Evolutionary conservation across 2,888 invertebrate species (phyloP).

Genomic region (Amiota mariae): DNA sequence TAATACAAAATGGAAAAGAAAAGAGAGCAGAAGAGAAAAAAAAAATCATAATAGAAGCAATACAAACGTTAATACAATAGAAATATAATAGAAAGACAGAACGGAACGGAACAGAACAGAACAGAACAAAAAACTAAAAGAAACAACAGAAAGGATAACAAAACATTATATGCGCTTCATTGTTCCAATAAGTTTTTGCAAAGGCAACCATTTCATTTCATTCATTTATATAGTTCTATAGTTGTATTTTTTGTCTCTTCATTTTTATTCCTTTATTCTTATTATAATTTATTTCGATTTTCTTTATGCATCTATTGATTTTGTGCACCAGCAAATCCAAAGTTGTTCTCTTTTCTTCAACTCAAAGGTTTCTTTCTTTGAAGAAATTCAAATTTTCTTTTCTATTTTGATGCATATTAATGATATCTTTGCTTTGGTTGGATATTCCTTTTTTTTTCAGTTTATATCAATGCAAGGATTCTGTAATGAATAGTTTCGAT

Average conservation of each 20-base stretch:
- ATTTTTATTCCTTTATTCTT: not conserved
- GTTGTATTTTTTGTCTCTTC: not conserved
- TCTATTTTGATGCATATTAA: not conserved
- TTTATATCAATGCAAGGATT: constrained; percentile 76
- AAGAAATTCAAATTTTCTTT: not conserved
- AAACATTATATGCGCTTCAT: too few relatives aligned
- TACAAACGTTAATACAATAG: too few relatives aligned
- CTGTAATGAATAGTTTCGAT: constrained; percentile 77
- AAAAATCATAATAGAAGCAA: not conserved
- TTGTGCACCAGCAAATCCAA: not conserved
- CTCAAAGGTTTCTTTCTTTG: not conserved
- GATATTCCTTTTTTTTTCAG: constrained; percentile 54
- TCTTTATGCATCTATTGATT: not conserved
- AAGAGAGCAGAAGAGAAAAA: not conserved
- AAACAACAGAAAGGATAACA: too few relatives aligned
- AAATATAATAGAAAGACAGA: too few relatives aligned
- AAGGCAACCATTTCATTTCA: too few relatives aligned
- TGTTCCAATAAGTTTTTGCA: too few relatives aligned
- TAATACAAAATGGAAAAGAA: constrained; percentile 17
- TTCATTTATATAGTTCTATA: not conserved
- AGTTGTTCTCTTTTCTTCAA: not conserved
- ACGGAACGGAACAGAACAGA: too few relatives aligned
- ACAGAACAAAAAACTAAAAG: too few relatives aligned
- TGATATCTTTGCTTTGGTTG: not conserved
- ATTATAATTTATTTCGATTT: constrained; percentile 19